Evolutionary conservation across 2,113 vertebrate genomes (phyloP).

Genomic region (Emydocephalus ijimae): DNA sequence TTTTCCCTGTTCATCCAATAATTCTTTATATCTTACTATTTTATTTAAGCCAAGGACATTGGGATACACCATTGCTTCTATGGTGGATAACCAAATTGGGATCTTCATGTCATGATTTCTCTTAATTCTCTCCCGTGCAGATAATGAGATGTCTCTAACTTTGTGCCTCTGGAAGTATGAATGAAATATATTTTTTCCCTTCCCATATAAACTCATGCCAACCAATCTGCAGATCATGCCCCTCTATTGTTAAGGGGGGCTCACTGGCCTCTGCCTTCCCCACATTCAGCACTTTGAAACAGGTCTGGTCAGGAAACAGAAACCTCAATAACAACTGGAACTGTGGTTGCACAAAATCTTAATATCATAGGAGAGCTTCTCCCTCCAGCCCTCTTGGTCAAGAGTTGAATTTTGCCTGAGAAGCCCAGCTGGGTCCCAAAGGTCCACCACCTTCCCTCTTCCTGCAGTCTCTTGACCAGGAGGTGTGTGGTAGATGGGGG

Average conservation of each 20-base stretch:
- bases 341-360: background rate
- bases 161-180: too few relatives aligned
- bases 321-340: background rate
- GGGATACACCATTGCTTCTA: too few relatives aligned
- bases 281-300: background rate
- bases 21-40: too few relatives aligned
- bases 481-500: background rate
- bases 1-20: too few relatives aligned
- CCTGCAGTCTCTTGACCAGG: background rate
- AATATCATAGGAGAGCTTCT: background rate
- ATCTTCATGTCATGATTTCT: too few relatives aligned
- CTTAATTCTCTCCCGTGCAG: too few relatives aligned
- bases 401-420: background rate
- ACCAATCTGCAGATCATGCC: too few relatives aligned
- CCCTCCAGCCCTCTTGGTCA: background rate
- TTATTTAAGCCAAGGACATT: too few relatives aligned
- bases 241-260: background rate
- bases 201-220: too few relatives aligned
- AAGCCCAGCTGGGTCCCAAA: background rate
- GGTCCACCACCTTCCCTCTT: background rate
- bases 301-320: background rate
- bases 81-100: too few relatives aligned
- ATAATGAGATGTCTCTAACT: too few relatives aligned
- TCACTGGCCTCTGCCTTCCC: background rate
- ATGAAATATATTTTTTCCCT: too few relatives aligned